Conservation (phyloP, 1,140 invertebrate genomes). For the Papilio aristodemus region DNA sequence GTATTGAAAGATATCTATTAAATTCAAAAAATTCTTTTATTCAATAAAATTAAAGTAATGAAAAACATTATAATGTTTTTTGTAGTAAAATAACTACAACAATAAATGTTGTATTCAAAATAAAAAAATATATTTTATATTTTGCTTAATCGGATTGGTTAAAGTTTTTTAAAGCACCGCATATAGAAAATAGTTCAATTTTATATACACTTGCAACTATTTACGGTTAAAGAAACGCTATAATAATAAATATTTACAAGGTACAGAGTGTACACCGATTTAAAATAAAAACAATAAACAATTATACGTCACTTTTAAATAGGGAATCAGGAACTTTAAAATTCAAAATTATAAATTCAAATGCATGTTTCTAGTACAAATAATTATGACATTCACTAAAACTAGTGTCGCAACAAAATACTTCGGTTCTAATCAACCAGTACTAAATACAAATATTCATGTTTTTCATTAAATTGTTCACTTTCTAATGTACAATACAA, state of each 20-base stretch:
- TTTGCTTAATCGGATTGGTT: too few species aligned
- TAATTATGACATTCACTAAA: background rate
- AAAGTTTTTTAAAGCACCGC: too few species aligned
- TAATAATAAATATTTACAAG: slow-evolving; percentile 6
- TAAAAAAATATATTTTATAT: too few species aligned
- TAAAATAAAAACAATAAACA: background rate
- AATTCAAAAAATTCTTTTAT: too few species aligned
- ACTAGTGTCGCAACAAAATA: background rate
- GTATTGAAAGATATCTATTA: too few species aligned
- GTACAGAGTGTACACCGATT: background rate
- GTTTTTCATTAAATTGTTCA: background rate
- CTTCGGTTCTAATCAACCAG: background rate
- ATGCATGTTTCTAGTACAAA: background rate
- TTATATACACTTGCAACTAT: background rate
- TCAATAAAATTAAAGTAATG: too few species aligned
- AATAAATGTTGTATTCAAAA: too few species aligned
- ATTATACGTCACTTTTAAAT: background rate
- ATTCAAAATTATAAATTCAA: background rate
- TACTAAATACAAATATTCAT: background rate
- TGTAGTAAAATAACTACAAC: too few species aligned
- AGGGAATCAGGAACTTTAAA: background rate
- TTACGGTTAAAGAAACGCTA: background rate
- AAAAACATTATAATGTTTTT: too few species aligned
- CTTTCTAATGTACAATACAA: background rate
- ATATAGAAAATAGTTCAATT: too few species aligned